phyloP scores from a whole-genome alignment of 92 coral and sea anemone genomes.

The Siderastrea siderea region DNA sequence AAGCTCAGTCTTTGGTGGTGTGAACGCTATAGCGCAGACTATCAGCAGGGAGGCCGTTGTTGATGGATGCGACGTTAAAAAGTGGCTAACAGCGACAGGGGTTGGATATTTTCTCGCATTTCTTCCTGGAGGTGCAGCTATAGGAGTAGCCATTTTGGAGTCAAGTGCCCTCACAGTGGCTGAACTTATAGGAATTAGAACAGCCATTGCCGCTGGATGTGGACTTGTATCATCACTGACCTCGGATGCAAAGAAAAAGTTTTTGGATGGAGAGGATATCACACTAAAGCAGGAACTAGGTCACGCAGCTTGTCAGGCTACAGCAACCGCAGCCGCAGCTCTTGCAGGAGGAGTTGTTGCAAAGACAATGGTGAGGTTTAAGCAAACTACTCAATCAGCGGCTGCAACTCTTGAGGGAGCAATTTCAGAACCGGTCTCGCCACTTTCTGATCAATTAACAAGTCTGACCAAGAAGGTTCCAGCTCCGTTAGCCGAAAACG shows the following conservation, averaged over 20 bases:
- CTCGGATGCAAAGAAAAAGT: conserved; percentile 30
- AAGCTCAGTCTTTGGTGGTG: conserved; percentile 5
- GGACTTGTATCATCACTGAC: conserved; percentile 24
- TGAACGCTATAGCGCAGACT: conserved; percentile 8
- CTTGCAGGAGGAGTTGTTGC: conserved; percentile 47
- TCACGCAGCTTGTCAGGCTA: conserved; percentile 29
- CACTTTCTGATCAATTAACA: conserved; percentile 17
- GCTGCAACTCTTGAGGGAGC: conserved; percentile 48
- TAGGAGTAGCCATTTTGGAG: conserved; percentile 54
- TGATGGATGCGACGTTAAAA: conserved; percentile 35
- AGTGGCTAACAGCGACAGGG: conserved; percentile 21
- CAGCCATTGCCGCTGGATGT: conserved; percentile 42
- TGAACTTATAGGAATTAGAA: conserved; percentile 37
- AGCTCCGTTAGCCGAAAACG: background rate
- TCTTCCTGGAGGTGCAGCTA: conserved; percentile 50
- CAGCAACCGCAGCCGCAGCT: conserved; percentile 35
- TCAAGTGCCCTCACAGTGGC: conserved; percentile 6
- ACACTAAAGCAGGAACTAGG: conserved; percentile 38
- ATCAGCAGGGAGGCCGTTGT: conserved; percentile 37
- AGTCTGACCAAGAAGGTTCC: conserved; percentile 18
- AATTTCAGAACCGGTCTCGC: conserved; percentile 16
- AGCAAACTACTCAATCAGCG: conserved; percentile 5
- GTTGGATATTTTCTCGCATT: conserved; percentile 52
- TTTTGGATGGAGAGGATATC: conserved; percentile 48
- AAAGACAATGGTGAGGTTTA: conserved; percentile 5